Evolutionary conservation across 64 coral and sea anemone species (phyloP).

Genomic region (Platygyra sinensis): DNA sequence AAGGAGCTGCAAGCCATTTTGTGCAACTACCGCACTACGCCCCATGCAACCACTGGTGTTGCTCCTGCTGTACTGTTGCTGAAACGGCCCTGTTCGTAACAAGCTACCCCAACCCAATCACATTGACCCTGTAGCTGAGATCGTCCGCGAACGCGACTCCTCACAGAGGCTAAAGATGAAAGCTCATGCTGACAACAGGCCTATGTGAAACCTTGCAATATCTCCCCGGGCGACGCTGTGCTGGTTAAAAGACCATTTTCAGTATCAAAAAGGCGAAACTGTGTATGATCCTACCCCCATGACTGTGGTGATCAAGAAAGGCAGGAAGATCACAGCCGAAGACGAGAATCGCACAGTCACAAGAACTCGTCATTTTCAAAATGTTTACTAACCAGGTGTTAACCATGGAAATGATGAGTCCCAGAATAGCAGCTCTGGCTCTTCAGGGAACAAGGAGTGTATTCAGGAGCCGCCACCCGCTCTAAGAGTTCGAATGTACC

Average conservation of each 20-base stretch:
- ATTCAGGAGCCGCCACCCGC: neutral
- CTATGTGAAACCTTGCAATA: slow-evolving; percentile 1
- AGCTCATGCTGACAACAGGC: slow-evolving; percentile 17
- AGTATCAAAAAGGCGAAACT: neutral
- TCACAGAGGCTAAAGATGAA: slow-evolving; percentile 26
- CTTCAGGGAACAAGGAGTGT: neutral
- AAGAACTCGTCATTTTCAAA: neutral
- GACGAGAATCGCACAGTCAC: neutral
- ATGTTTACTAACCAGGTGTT: neutral
- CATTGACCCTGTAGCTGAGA: neutral
- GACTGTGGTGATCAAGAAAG: slow-evolving; percentile 3
- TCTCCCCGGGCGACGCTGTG: neutral
- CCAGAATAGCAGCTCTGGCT: neutral
- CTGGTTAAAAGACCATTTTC: slow-evolving; percentile 6
- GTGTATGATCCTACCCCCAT: neutral
- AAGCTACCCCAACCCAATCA: neutral
- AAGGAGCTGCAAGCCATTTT: slow-evolving; percentile 11
- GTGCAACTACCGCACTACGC: slow-evolving; percentile 15
- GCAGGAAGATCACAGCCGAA: slow-evolving; percentile 1
- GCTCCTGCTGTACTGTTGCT: slow-evolving; percentile 10
- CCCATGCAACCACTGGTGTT: neutral
- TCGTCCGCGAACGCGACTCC: neutral
- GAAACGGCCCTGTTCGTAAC: slow-evolving; percentile 20
- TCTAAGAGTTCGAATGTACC: neutral
- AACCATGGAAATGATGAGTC: neutral